These are phyloP conservation scores for Meriones unguiculatus DNA, from an alignment of 2,113 vertebrate species.

Conservation along the genomic window DNA sequence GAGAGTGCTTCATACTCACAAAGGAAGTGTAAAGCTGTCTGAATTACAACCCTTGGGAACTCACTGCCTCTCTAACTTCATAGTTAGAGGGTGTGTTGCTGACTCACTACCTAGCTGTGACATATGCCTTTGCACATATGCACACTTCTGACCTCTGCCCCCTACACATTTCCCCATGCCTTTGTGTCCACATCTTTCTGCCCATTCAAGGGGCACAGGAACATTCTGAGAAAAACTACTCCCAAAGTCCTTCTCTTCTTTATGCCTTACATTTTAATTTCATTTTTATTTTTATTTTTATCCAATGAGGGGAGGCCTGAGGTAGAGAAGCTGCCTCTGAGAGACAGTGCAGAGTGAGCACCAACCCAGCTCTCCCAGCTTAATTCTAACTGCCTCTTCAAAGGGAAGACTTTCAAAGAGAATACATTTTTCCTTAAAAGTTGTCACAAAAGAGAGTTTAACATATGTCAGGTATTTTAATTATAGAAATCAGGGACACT, in stretches of 20 bases:
- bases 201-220: accelerated
- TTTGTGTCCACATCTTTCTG: accelerated
- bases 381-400: neutral
- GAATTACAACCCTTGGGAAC: neutral
- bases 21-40: neutral
- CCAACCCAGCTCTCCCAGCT: neutral
- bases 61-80: neutral
- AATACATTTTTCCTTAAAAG: neutral
- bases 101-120: neutral
- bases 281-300: neutral
- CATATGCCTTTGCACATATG: neutral
- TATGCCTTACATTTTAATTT: neutral
- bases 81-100: neutral
- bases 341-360: no score
- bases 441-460: conserved; percentile 55
- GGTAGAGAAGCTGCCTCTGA: neutral
- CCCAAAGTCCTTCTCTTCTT: neutral
- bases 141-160: neutral
- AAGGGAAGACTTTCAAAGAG: neutral
- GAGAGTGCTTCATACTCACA: neutral
- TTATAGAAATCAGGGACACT: conserved; percentile 62
- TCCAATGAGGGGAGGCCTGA: neutral
- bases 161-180: no score
- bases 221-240: neutral
- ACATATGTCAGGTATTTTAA: conserved; percentile 81